Conservation (phyloP, 2,113 vertebrate species). For the Emydocephalus ijimae region DNA sequence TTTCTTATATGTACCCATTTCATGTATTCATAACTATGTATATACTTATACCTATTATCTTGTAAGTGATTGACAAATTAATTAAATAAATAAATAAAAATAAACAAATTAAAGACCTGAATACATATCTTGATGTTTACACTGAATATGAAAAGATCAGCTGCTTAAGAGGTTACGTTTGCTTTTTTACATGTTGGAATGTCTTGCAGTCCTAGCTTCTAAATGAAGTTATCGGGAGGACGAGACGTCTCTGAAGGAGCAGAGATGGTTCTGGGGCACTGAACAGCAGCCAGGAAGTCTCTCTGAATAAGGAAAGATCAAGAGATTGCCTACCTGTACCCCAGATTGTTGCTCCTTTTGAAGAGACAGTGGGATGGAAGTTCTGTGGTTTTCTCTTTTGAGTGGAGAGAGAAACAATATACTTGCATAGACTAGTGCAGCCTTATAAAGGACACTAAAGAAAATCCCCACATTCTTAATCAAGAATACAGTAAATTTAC, state of each 20-base stretch:
- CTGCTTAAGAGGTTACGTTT: neutral
- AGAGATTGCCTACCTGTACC: neutral
- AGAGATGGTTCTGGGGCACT: neutral
- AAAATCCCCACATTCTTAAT: neutral
- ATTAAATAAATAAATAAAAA: neutral
- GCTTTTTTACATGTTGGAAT: neutral
- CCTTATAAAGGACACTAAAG: neutral
- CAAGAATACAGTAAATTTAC: neutral
- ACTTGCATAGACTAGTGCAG: neutral
- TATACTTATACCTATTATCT: no score
- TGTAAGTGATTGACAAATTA: no score
- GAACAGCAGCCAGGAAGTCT: neutral
- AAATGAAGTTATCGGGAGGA: neutral
- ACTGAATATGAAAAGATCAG: constrained; percentile 11
- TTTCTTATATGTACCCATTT: no score
- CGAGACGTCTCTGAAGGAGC: neutral
- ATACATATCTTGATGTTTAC: constrained; percentile 13
- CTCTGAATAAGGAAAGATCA: neutral
- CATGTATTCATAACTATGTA: no score
- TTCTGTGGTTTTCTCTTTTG: neutral
- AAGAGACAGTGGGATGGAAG: neutral
- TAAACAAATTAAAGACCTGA: neutral
- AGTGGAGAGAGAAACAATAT: neutral
- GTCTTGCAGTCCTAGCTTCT: neutral
- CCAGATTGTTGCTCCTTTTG: neutral